Evolutionary conservation across 2,888 invertebrate genomes (phyloP), one percentile per base, ranked within the genome.

Genomic region (Cremastobaeus sp.): DNA sequence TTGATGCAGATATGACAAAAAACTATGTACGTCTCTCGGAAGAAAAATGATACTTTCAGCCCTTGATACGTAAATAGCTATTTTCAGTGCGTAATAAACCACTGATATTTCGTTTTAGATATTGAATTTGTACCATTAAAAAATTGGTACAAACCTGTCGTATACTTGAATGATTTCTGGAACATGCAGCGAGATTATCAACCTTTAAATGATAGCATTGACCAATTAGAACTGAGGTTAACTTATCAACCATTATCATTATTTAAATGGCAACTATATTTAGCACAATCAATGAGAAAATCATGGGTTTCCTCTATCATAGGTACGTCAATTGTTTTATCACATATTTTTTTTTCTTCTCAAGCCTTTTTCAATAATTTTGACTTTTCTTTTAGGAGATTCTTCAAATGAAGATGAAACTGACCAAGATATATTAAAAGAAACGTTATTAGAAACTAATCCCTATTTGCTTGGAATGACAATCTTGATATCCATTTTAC

Each of bases 131-230:
- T 96, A 18, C 93, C 95, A n/a, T 92, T 92, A 74, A 94, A 94
- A 3, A 92, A 93, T 82, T 91, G 92, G 32, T 99, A 99, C 88
- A 94, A 96, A 82, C 99, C 99, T 2, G 95, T 98, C 37, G 89
- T 99, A 39, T 98, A 95, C 86, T 90, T 96, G 71, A 99, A 99
- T 89, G 98, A 98, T 82, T 99, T 98, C 87, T 99, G 99, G 99
- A 99, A 99, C 86, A 93, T 99, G 90, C 93, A 96, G 86, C 91
- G 95, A 69, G 98, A 99, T 83, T 99, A 98, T 89, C 92, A 92
- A 72, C 96, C 97, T 0, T 92, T 99, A 62, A 98, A 98, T 87
- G 91, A 94, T 54, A 95, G 96, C 0, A 92, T 94, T 5, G 91
- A 93, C 80, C 92, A 90, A 81, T 88, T 95, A 28, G 90, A 92